phyloP scores from a whole-genome alignment of 2,888 invertebrate genomes.

The Aporophyla nigra region DNA sequence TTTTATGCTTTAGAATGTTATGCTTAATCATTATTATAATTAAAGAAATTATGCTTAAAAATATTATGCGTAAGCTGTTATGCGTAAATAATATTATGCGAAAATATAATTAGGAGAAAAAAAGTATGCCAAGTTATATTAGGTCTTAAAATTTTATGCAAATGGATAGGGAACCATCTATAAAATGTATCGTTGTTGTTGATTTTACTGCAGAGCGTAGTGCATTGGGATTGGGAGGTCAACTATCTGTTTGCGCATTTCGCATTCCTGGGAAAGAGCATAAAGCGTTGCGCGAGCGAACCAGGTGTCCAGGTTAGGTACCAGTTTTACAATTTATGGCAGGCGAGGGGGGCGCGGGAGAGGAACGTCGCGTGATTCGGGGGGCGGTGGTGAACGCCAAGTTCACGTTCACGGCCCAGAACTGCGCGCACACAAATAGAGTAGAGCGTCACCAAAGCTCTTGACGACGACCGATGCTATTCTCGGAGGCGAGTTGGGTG shows the following conservation, averaged over 20 bases:
- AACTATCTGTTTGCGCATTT: neutral
- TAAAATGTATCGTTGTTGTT: neutral
- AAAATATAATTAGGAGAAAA: no score
- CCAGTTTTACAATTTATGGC: neutral
- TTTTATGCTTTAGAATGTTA: no score
- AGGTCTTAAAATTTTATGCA: no score
- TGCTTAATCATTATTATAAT: no score
- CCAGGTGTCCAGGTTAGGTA: neutral
- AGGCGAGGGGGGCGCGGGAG: conserved; percentile 50
- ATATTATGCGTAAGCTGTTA: no score
- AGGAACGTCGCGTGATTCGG: no score
- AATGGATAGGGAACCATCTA: neutral
- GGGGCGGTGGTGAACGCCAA: conserved; percentile 66
- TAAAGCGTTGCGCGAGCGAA: no score
- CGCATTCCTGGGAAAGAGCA: neutral
- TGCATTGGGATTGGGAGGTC: neutral
- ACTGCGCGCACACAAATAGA: conserved; percentile 66
- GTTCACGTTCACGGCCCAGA: conserved; percentile 74
- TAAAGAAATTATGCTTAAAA: no score
- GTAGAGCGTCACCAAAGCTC: conserved; percentile 43
- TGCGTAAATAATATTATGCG: no score
- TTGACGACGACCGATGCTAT: conserved; percentile 49
- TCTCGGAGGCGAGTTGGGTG: conserved; percentile 46
- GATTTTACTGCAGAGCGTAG: neutral
- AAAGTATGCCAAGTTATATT: no score